Percentiles rank a stretch among this genome's conserved stretches.
These are phyloP conservation scores for Mirza zaza DNA, from an alignment of 2,113 vertebrate genomes.

Conservation along the genomic window DNA sequence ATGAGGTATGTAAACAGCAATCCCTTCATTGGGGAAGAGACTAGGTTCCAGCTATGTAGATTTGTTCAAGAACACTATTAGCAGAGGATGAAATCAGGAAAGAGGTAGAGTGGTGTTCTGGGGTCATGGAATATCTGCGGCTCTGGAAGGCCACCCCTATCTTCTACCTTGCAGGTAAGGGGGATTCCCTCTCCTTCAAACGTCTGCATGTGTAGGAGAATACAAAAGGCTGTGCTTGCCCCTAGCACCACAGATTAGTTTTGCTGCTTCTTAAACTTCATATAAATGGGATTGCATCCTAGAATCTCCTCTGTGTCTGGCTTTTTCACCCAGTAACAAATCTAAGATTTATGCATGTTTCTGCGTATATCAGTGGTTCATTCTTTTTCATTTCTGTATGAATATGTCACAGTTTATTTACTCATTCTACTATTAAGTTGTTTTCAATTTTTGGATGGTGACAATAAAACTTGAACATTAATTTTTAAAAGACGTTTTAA, in stretches of 20 bases:
- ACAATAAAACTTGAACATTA: neutral
- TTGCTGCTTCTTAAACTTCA: neutral
- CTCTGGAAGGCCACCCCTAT: neutral
- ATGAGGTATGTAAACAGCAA: neutral
- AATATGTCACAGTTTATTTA: neutral
- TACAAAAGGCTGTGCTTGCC: neutral
- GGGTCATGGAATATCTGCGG: neutral
- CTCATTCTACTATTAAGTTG: neutral
- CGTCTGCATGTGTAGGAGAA: neutral
- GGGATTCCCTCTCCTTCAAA: neutral
- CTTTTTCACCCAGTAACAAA: neutral
- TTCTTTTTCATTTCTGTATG: neutral
- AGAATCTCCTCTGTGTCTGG: neutral
- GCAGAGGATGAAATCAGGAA: neutral
- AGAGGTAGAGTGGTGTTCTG: neutral
- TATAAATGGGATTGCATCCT: neutral
- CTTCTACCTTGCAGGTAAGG: neutral
- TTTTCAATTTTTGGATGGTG: neutral
- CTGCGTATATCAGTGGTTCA: neutral
- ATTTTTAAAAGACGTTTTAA: constrained; percentile 4
- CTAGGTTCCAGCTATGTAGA: neutral
- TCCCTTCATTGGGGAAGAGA: neutral
- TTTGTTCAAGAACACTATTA: neutral
- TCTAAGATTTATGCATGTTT: neutral
- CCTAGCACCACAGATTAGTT: neutral